Evolutionary conservation across 2,797 vertebrate species (phyloP), one percentile per base, ranked within the genome.

Genomic region (Cryptoprocta ferox): DNA sequence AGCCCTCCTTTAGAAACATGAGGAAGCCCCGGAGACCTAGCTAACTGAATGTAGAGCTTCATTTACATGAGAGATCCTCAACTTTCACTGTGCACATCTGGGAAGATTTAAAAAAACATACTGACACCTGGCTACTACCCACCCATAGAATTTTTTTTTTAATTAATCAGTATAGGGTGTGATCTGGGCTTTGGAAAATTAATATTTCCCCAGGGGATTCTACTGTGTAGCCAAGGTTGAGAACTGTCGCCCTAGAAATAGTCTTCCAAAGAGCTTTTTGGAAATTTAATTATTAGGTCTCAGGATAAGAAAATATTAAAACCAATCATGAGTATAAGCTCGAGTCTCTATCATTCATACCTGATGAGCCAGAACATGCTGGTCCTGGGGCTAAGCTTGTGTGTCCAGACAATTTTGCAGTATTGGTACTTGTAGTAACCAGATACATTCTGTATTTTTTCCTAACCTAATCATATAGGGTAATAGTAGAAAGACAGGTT

Each of bases 201-300:
- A 53, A 95, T 88, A 90, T 84, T 10, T 87, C 14, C 61, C 11
- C n/a, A 59, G 50, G 18, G 37, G 8, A 42, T 84, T 97, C 14
- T 91, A 39, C 65, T 2, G 6, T 39, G 2, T 4, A 71, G 28
- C 18, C 30, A 73, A 61, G 10, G 12, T 59, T 95, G 30, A 95
- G 61, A 94, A 70, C 13, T 92, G 6, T 91, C 96, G n/a, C 14
- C 24, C 9, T 92, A 89, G 28, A 90, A 81, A 68, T 83, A 42
- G 30, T 89, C 50, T 68, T 59, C 82, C 28, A 35, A 26, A 59
- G 81, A 56, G 0, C 2, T 80, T 79, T 97, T 81, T 61, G n/a
- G 94, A 61, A 93, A 94, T 90, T 39, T 56, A 63, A 88, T 94
- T 39, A 84, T 30, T 61, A 89, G 68, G 12, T 95, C 30, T 80